phyloP scores from a whole-genome alignment of 37 sponge, comb jelly and placozoan genomes.

The Ephydatia muelleri region DNA sequence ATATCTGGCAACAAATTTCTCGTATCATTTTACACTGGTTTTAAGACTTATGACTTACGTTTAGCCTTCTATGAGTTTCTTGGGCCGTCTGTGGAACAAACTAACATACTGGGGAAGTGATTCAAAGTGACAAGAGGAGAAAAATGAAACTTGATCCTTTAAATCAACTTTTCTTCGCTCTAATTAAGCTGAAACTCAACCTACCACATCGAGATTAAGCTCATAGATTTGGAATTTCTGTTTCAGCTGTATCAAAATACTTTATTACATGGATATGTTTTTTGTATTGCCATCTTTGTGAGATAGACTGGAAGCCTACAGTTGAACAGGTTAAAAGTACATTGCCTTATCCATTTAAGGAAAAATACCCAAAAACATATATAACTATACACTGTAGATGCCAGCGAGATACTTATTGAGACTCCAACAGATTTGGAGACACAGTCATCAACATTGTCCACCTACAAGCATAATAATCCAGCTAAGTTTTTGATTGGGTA shows the following conservation, averaged over 20 bases:
- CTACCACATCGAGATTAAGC: constrained; percentile 15
- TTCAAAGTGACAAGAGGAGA: not conserved
- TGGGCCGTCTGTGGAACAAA: constrained; percentile 27
- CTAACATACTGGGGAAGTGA: constrained; percentile 42
- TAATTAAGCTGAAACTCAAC: constrained; percentile 33
- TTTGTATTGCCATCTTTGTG: too few relatives aligned
- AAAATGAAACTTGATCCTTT: constrained; percentile 26
- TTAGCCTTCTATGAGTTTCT: constrained; percentile 47
- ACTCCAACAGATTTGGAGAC: too few relatives aligned
- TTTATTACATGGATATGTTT: too few relatives aligned
- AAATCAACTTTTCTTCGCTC: constrained; percentile 31
- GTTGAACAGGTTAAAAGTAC: too few relatives aligned
- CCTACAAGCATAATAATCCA: constrained; percentile 26
- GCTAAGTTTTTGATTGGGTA: constrained; percentile 24
- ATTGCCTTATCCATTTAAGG: too few relatives aligned
- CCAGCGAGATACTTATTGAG: too few relatives aligned
- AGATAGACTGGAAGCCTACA: too few relatives aligned
- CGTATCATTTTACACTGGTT: constrained; percentile 38
- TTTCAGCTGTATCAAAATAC: constrained; percentile 19
- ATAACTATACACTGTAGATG: too few relatives aligned
- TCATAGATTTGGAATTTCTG: constrained; percentile 22
- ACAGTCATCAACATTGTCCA: too few relatives aligned
- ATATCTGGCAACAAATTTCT: constrained; percentile 20
- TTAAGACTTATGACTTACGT: constrained; percentile 21
- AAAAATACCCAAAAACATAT: too few relatives aligned